Percentiles rank a stretch among this genome's conserved stretches.
Conservation (phyloP, 92 coral and sea anemone species). For the Porites evermanni region DNA sequence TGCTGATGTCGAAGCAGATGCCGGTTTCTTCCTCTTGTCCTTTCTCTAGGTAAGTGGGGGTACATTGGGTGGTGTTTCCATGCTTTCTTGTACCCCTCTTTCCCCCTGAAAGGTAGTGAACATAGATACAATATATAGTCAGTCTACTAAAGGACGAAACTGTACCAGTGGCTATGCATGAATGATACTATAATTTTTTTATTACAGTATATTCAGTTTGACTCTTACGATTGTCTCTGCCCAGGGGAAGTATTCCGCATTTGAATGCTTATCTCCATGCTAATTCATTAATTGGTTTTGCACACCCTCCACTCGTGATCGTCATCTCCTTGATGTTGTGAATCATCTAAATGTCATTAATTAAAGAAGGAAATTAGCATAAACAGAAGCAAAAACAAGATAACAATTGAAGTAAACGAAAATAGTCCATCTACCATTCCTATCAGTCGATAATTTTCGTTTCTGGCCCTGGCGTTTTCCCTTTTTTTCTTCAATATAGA, state of each 20-base stretch:
- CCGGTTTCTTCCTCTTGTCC: background rate
- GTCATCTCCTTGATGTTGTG: constrained; percentile 3
- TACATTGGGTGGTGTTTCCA: too few relatives aligned
- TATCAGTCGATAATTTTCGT: background rate
- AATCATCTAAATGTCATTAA: background rate
- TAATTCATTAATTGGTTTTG: background rate
- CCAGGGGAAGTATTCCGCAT: background rate
- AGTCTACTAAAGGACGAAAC: too few relatives aligned
- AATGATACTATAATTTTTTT: background rate
- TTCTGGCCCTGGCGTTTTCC: background rate
- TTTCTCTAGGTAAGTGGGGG: background rate
- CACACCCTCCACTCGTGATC: background rate
- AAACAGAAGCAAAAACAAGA: background rate
- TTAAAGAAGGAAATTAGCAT: background rate
- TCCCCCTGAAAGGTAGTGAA: background rate
- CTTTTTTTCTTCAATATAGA: background rate
- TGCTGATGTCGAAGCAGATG: background rate
- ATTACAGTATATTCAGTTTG: background rate
- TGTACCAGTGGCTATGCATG: background rate
- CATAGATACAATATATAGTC: too few relatives aligned
- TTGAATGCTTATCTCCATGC: background rate
- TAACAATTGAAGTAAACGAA: background rate
- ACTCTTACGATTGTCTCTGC: background rate
- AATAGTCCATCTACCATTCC: background rate
- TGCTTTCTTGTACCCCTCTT: background rate